Base-by-base conservation (phyloP, 2,888 invertebrate species). In the Physocephala rufipes region DNA sequence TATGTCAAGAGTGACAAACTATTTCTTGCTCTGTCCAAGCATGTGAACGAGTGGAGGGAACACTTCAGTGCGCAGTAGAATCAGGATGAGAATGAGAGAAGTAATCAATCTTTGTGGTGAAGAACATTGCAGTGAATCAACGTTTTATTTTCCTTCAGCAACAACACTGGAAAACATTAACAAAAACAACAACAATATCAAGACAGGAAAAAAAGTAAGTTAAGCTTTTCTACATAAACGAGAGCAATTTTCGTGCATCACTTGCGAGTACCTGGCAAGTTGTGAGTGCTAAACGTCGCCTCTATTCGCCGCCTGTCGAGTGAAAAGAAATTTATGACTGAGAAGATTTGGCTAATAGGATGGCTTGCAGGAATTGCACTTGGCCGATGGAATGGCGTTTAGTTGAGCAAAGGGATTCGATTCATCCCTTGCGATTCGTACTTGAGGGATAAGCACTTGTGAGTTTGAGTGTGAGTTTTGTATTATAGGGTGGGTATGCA, bases 151-250 rank as follows among this genome's bases (percentile, higher is more conserved):
- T 36, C 9, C 49, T 49, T 16, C 28, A 26, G 24, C 79, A 79
- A 79, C 77, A 75, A 74, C 76, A 28, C 45, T 55, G 19, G 53
- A 30, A 36, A 70, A 30, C 36, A 70, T 24, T 53, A 70, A 28
- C 45, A 64, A 24, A 47, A 68, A 9, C 26, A 68, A 30, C 45
- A 59, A 51, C 26, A 51, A 9, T n/a, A n/a, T n/a, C n/a, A n/a
- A n/a, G n/a, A n/a, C 36, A 36, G 5, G 36, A 36, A 36, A 36
- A 36, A 9, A 9, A 9, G 36, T 4, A 36, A 9, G 4, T 36
- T 9, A 36, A 9, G 36, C 5, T 4, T 36, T 36, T 36, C 9
- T 36, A 49, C 24, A 16, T 16, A 49, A 53, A 36, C 15, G 53
- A 30, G 30, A 66, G 53, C 30, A 66, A 53, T 66, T 66, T 53